Percentiles rank a stretch among this genome's conserved stretches.
phyloP scores from a whole-genome alignment of 2,797 vertebrate genomes.

The Remorina albescens region DNA sequence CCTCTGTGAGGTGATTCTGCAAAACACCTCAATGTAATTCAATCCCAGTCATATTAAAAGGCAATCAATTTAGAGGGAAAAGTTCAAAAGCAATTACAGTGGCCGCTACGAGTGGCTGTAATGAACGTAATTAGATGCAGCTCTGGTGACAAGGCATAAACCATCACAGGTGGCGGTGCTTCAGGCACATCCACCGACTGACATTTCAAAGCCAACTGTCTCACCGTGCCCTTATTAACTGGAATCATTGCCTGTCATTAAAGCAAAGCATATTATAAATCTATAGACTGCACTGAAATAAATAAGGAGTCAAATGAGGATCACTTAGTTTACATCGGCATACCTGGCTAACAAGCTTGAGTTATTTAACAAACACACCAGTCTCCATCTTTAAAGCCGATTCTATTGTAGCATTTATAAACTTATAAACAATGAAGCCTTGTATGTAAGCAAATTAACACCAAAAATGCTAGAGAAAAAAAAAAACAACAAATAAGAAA shows the following conservation, averaged over 20 bases:
- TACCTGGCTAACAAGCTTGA: too few relatives aligned
- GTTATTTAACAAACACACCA: too few relatives aligned
- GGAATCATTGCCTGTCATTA: conserved; percentile 30
- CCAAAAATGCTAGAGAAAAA: too few relatives aligned
- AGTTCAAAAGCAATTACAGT: conserved; percentile 55
- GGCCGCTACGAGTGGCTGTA: conserved; percentile 35
- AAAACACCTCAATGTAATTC: conserved; percentile 50
- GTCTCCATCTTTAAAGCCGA: too few relatives aligned
- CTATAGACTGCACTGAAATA: conserved; percentile 2
- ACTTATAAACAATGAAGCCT: too few relatives aligned
- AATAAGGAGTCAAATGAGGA: too few relatives aligned
- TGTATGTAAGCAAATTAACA: too few relatives aligned
- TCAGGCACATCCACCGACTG: conserved; percentile 13
- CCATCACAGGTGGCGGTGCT: conserved; percentile 11
- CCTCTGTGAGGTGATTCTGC: conserved; percentile 44
- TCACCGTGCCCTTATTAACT: conserved; percentile 34
- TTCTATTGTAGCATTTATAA: too few relatives aligned
- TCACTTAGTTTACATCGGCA: too few relatives aligned
- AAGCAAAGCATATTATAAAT: conserved; percentile 19
- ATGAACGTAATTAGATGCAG: conserved; percentile 58
- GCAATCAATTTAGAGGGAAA: conserved; percentile 46
- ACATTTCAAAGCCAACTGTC: conserved; percentile 41
- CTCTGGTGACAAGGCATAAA: conserved; percentile 47
- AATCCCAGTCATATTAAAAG: conserved; percentile 58
- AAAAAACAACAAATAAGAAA: too few relatives aligned